Conservation (phyloP, 2,113 vertebrate genomes). For the Bothrops jararaca region DNA sequence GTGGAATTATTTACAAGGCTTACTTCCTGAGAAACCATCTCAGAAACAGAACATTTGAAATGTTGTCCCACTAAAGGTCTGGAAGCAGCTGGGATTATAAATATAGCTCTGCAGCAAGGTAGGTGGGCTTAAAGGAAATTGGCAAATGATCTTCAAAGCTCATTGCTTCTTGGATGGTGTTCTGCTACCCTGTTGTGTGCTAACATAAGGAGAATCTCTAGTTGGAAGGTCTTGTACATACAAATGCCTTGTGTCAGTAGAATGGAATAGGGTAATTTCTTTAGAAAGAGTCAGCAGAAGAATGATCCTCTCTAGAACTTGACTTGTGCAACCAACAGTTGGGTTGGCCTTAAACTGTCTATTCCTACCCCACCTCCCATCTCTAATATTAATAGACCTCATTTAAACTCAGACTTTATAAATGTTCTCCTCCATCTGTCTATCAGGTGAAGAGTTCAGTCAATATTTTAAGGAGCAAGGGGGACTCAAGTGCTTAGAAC, state of each 20-base stretch:
- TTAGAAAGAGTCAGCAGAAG: background rate
- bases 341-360: background rate
- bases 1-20: background rate
- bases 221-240: background rate
- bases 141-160: background rate
- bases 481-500: background rate
- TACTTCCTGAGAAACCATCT: background rate
- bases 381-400: background rate
- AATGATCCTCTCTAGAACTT: background rate
- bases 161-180: background rate
- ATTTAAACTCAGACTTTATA: background rate
- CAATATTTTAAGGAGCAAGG: background rate
- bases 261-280: background rate
- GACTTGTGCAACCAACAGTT: background rate
- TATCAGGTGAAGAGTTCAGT: background rate
- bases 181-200: background rate
- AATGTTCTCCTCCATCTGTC: background rate
- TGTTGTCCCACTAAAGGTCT: background rate
- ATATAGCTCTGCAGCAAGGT: background rate
- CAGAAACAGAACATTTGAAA: background rate
- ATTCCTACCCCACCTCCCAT: background rate
- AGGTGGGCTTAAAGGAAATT: background rate
- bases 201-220: background rate
- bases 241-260: background rate
- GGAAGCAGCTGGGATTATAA: background rate